Percentiles rank a stretch among this genome's conserved stretches.
phyloP scores from a whole-genome alignment of 2,113 vertebrate species.

The Suricata suricatta region DNA sequence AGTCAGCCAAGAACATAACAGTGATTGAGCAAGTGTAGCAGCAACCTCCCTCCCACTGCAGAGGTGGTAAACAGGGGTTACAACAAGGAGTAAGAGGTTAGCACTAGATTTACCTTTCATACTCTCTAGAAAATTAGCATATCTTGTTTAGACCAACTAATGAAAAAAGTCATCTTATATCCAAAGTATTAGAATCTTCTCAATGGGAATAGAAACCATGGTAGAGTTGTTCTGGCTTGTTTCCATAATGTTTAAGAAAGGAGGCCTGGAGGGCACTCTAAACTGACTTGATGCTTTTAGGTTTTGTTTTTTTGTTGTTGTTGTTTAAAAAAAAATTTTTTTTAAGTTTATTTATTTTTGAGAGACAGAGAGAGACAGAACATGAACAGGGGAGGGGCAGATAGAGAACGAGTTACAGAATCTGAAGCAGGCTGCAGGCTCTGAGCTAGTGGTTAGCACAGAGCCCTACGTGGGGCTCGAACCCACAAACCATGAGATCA shows the following conservation, averaged over 20 bases:
- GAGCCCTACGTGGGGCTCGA: no score
- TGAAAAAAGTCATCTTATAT: slow-evolving; percentile 25
- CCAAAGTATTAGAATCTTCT: slow-evolving; percentile 19
- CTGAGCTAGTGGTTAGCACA: no score
- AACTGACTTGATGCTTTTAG: slow-evolving; percentile 64
- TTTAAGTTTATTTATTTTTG: no score
- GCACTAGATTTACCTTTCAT: slow-evolving; percentile 32
- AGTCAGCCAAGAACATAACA: background rate
- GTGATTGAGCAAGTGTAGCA: background rate
- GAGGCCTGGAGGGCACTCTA: slow-evolving; percentile 30
- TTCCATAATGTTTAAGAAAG: slow-evolving; percentile 59
- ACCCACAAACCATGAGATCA: no score
- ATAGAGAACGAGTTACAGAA: no score
- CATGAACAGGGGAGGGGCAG: no score
- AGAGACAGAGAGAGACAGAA: no score
- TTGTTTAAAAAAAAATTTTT: no score
- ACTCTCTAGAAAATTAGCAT: slow-evolving; percentile 40
- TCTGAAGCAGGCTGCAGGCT: no score
- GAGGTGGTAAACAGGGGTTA: background rate
- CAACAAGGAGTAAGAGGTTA: background rate
- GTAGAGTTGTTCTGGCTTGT: slow-evolving; percentile 52
- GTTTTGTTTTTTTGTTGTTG: background rate
- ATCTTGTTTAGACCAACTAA: slow-evolving; percentile 27
- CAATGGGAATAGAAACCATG: background rate
- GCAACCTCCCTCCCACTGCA: background rate